phyloP scores from a whole-genome alignment of 2,888 invertebrate species.

The Desoria tigrina region DNA sequence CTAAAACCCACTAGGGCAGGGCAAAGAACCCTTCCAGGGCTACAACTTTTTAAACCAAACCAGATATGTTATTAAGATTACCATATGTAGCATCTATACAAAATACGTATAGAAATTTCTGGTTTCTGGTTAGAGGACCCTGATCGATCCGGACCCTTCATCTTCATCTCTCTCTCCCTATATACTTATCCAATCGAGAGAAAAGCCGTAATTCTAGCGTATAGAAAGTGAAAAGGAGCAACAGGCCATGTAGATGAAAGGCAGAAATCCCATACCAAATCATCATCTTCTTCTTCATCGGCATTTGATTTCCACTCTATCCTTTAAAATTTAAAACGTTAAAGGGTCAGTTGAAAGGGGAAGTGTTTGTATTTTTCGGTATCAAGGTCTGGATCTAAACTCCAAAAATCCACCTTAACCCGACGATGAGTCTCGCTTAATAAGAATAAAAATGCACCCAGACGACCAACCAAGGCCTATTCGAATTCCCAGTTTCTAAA shows the following conservation, averaged over 20 bases:
- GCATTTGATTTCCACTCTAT: not conserved
- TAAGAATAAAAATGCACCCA: not conserved
- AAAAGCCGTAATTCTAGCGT: slow-evolving; percentile 1
- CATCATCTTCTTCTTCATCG: slow-evolving; percentile 16
- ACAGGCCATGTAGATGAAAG: slow-evolving; percentile 18
- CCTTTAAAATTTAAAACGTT: not conserved
- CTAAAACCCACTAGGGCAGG: slow-evolving; percentile 5
- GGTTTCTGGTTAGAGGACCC: no score
- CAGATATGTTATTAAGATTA: slow-evolving; percentile 18
- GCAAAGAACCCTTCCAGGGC: slow-evolving; percentile 7
- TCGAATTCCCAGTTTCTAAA: no score
- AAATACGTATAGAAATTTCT: no score
- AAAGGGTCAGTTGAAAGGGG: slow-evolving; percentile 14
- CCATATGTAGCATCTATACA: no score
- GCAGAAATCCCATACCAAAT: slow-evolving; percentile 17
- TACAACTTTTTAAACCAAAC: not conserved
- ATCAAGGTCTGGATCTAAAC: slow-evolving; percentile 1
- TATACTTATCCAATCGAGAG: slow-evolving; percentile 19
- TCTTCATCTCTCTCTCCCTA: slow-evolving; percentile 9
- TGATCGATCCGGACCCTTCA: slow-evolving; percentile 4
- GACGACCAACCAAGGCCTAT: no score
- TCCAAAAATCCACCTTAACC: not conserved
- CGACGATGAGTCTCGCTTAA: not conserved
- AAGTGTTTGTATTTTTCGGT: slow-evolving; percentile 13
- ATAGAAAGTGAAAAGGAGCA: slow-evolving; percentile 22